These are phyloP conservation scores for Epirrhoe alternata DNA, from an alignment of 2,888 invertebrate species.

Conservation along the genomic window DNA sequence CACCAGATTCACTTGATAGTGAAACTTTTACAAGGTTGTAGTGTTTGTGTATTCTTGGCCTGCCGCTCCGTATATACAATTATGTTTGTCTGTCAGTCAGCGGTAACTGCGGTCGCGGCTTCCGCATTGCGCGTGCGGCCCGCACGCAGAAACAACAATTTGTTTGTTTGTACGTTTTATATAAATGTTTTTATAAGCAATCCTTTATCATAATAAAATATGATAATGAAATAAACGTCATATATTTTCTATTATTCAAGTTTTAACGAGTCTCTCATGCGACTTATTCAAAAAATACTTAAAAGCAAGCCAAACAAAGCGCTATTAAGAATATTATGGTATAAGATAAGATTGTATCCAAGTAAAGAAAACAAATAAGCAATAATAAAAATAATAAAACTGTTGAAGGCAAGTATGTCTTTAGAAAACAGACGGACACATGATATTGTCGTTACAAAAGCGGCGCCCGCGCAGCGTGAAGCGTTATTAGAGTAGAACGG, in stretches of 20 bases:
- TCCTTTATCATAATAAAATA: too few relatives aligned
- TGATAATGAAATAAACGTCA: too few relatives aligned
- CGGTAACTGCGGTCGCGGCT: constrained; percentile 53
- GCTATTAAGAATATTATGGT: background rate
- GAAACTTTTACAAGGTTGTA: constrained; percentile 6
- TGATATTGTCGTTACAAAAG: constrained; percentile 51
- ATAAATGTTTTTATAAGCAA: background rate
- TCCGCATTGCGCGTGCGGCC: constrained; percentile 64
- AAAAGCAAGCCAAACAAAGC: background rate
- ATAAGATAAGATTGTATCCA: background rate
- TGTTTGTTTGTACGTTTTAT: constrained; percentile 45
- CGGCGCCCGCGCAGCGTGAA: constrained; percentile 62
- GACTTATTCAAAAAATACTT: too few relatives aligned
- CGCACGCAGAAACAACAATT: constrained; percentile 52
- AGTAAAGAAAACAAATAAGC: background rate
- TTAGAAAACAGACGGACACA: constrained; percentile 49
- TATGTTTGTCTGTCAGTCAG: constrained; percentile 54
- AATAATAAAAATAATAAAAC: constrained; percentile 26
- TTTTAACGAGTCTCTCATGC: too few relatives aligned
- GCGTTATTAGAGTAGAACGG: constrained; percentile 69
- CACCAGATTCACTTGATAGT: background rate
- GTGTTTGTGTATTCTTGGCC: constrained; percentile 14
- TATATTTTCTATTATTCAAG: too few relatives aligned
- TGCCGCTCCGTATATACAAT: constrained; percentile 45
- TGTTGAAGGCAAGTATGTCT: constrained; percentile 40